Evolutionary conservation across 2,888 invertebrate genomes (phyloP).

Genomic region (Tenthredo mesomela): DNA sequence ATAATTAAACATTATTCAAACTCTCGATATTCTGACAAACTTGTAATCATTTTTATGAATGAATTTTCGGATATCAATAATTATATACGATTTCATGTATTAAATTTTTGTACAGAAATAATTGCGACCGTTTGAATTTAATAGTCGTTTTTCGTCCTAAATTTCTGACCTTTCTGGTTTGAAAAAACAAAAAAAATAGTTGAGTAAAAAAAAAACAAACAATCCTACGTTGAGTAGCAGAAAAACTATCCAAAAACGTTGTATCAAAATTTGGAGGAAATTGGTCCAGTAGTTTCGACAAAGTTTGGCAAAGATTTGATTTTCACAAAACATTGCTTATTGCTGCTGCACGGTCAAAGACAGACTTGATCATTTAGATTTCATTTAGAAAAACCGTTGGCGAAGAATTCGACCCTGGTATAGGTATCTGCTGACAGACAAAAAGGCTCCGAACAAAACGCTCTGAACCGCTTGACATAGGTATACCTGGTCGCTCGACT

Average conservation of each 20-base stretch:
- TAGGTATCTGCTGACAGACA: no score
- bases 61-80: background rate
- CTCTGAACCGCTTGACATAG: no score
- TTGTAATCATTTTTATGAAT: background rate
- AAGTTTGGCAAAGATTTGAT: background rate
- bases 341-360: background rate
- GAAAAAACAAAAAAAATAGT: background rate
- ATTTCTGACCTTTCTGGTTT: background rate
- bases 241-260: background rate
- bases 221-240: background rate
- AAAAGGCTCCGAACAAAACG: no score
- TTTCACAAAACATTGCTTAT: background rate
- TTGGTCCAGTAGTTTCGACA: background rate
- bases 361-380: background rate
- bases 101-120: constrained; percentile 21
- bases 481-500: no score
- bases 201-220: no score
- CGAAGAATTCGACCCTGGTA: no score
- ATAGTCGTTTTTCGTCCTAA: background rate
- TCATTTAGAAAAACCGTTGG: no score
- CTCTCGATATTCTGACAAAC: background rate
- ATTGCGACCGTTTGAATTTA: background rate
- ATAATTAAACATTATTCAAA: background rate
- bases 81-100: background rate
- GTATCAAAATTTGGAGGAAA: background rate